These are phyloP conservation scores for Petrocephalus sullivani DNA, from an alignment of 2,797 vertebrate genomes.

Conservation along the genomic window DNA sequence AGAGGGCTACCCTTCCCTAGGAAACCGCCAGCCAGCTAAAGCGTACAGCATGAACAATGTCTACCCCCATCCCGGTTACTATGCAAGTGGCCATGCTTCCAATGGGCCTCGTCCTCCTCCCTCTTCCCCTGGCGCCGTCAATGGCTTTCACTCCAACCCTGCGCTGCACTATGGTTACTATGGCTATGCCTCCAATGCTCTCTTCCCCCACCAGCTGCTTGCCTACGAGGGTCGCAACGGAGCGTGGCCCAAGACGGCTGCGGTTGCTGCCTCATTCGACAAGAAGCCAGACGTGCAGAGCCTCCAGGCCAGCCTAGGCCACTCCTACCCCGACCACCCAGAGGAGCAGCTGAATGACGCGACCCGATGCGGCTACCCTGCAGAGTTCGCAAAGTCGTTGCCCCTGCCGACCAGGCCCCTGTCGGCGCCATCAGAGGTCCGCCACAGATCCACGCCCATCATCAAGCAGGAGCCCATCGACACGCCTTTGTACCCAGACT, in stretches of 20 bases:
- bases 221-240: constrained; percentile 68
- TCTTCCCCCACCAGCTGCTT: constrained; percentile 81
- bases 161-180: constrained; percentile 80
- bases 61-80: constrained; percentile 87
- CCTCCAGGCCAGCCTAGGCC: constrained; percentile 72
- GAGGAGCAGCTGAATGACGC: constrained; percentile 44
- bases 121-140: constrained; percentile 58
- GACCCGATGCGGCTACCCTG: constrained; percentile 31
- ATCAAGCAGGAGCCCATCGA: constrained; percentile 91
- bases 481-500: constrained; percentile 56
- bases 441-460: constrained; percentile 57
- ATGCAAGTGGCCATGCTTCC: constrained; percentile 84
- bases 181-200: constrained; percentile 74
- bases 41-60: constrained; percentile 78
- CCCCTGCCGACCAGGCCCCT: constrained; percentile 44
- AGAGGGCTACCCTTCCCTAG: constrained; percentile 81
- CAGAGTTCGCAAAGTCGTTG: constrained; percentile 19
- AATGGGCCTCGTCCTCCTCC: constrained; percentile 58
- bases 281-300: constrained; percentile 77
- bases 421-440: constrained; percentile 49
- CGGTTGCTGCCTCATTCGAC: constrained; percentile 54
- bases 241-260: constrained; percentile 57
- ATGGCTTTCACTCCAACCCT: constrained; percentile 83
- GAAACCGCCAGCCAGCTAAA: constrained; percentile 77
- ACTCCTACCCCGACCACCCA: constrained; percentile 45